These are phyloP conservation scores for Telmatherina bonti DNA, from an alignment of 2,797 vertebrate species.

Conservation along the genomic window DNA sequence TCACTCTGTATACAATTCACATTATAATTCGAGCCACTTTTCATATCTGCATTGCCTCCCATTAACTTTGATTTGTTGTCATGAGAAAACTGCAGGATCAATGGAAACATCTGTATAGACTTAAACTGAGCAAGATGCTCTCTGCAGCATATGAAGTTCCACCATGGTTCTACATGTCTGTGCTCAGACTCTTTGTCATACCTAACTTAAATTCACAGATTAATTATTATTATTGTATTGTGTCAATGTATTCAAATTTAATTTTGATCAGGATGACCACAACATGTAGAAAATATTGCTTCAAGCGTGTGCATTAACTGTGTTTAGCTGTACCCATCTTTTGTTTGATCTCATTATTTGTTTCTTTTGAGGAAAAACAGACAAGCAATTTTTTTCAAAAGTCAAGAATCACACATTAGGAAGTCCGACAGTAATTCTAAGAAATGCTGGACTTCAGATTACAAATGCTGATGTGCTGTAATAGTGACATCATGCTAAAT, in stretches of 20 bases:
- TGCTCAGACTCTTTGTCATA: background rate
- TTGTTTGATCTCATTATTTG: background rate
- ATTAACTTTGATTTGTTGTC: too few relatives aligned
- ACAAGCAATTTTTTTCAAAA: background rate
- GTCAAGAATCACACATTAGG: background rate
- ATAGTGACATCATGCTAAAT: constrained; percentile 31
- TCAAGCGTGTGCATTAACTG: background rate
- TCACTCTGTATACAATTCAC: too few relatives aligned
- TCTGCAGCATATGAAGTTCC: too few relatives aligned
- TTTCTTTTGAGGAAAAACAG: background rate
- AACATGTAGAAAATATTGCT: background rate
- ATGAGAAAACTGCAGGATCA: background rate
- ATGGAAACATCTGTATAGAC: background rate
- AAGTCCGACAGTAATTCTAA: background rate
- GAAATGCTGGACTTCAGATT: background rate
- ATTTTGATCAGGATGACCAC: background rate
- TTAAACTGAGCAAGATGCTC: background rate
- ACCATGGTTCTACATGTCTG: too few relatives aligned
- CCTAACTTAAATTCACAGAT: background rate
- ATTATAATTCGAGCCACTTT: background rate
- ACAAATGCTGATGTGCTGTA: constrained; percentile 11
- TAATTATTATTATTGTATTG: background rate
- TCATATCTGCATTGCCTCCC: background rate
- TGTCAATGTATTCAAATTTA: background rate
- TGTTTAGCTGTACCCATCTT: background rate